Percentiles rank a stretch among this genome's conserved stretches.
Conservation (phyloP, 2,113 vertebrate genomes). For the Collichthys lucidus region DNA sequence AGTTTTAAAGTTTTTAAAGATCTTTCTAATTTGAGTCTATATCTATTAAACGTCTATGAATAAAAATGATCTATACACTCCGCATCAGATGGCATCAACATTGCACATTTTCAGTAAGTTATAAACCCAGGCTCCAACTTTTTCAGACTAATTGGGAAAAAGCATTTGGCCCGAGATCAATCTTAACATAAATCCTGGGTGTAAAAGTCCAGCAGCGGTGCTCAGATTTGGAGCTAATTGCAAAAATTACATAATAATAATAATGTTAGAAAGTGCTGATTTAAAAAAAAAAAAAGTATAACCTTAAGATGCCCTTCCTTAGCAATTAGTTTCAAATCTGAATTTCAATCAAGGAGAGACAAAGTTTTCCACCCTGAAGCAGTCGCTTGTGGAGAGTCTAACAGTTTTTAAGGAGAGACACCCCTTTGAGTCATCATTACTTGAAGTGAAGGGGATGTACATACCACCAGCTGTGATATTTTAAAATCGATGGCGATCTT, state of each 20-base stretch:
- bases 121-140: not conserved
- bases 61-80: not conserved
- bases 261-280: slow-evolving; percentile 10
- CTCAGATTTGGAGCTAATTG: not conserved
- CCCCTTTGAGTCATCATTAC: not conserved
- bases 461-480: not conserved
- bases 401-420: not conserved
- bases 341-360: slow-evolving; percentile 7
- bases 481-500: not conserved
- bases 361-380: not conserved
- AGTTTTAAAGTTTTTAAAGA: not conserved
- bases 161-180: not conserved
- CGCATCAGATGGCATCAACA: not conserved
- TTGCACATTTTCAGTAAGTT: not conserved
- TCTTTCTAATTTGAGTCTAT: not conserved
- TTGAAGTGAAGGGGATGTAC: not conserved
- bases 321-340: not conserved
- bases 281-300: not conserved
- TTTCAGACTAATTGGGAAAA: not conserved
- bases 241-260: slow-evolving; percentile 5
- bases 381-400: not conserved
- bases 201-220: not conserved
- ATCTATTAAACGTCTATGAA: not conserved
- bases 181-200: not conserved
- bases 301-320: slow-evolving; percentile 22